phyloP scores from a whole-genome alignment of 2,888 invertebrate genomes.

The Vannuccia rotundouncinata region DNA sequence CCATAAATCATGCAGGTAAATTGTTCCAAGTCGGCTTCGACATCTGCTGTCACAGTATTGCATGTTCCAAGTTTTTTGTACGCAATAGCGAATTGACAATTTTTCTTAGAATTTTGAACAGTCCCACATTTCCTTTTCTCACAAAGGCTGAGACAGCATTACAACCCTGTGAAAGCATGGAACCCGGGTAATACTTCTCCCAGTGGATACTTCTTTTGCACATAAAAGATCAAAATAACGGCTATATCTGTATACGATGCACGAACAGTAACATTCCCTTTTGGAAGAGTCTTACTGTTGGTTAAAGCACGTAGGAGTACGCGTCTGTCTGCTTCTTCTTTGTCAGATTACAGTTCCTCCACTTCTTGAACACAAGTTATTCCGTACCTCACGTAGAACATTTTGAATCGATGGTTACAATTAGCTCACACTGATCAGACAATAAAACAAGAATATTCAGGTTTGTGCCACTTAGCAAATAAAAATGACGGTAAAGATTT shows the following conservation, averaged over 20 bases:
- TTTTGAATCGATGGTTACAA: too few relatives aligned
- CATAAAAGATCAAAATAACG: not conserved
- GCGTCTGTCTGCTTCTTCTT: too few relatives aligned
- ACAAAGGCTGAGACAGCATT: not conserved
- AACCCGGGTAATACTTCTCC: not conserved
- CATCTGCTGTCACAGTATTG: not conserved
- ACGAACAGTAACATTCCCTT: too few relatives aligned
- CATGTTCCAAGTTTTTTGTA: not conserved
- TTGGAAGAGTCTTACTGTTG: too few relatives aligned
- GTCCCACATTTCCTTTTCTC: not conserved
- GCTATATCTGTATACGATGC: conserved; percentile 5
- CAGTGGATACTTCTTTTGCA: not conserved
- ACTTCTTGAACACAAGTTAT: too few relatives aligned
- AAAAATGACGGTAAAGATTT: not conserved
- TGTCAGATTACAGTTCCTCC: too few relatives aligned
- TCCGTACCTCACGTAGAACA: too few relatives aligned
- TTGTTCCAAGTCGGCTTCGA: not conserved
- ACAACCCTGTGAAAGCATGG: not conserved
- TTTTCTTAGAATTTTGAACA: not conserved
- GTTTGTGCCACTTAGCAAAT: not conserved
- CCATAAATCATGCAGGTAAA: not conserved
- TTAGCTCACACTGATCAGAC: not conserved
- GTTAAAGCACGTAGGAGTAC: too few relatives aligned
- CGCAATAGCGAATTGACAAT: not conserved
- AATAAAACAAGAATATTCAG: not conserved